These are phyloP conservation scores for Garra rufa DNA, from an alignment of 2,113 vertebrate genomes.

Conservation along the genomic window DNA sequence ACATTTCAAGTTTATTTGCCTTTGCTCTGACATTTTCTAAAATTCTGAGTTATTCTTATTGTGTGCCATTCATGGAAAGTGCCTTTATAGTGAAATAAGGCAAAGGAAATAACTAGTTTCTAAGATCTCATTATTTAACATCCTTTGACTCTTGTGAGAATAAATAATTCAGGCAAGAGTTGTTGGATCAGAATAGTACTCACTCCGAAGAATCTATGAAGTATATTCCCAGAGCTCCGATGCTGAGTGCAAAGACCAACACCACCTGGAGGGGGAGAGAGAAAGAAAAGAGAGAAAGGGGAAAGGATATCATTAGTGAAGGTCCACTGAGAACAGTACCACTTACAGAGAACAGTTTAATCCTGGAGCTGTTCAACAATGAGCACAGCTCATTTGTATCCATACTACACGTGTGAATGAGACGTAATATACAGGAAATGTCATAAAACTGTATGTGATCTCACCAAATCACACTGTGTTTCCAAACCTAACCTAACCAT, in stretches of 20 bases:
- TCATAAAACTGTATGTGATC: background rate
- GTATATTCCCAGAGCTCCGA: slow-evolving; percentile 99
- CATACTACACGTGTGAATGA: background rate
- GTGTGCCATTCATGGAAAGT: background rate
- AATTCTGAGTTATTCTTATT: too few species aligned
- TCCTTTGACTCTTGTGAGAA: background rate
- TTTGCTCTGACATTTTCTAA: background rate
- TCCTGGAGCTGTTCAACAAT: slow-evolving; percentile 22
- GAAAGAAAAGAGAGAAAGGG: slow-evolving; percentile 34
- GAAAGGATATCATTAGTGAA: slow-evolving; percentile 28
- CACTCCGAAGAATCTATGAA: slow-evolving; percentile 98
- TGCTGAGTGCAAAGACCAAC: slow-evolving; percentile 99
- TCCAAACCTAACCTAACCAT: background rate
- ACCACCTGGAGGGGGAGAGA: slow-evolving; percentile 86
- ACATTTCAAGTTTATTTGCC: too few species aligned
- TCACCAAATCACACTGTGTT: background rate
- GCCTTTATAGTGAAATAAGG: background rate
- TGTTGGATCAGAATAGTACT: slow-evolving; percentile 67
- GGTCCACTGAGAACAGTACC: slow-evolving; percentile 38
- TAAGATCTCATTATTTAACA: background rate
- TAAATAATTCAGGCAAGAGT: slow-evolving; percentile 25
- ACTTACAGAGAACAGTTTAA: slow-evolving; percentile 48
- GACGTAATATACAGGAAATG: background rate
- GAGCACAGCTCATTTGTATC: background rate
- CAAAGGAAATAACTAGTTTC: background rate